Percentiles rank a stretch among this genome's conserved stretches.
phyloP scores from a whole-genome alignment of 1,140 invertebrate genomes.

The Cryptotermes secundus region DNA sequence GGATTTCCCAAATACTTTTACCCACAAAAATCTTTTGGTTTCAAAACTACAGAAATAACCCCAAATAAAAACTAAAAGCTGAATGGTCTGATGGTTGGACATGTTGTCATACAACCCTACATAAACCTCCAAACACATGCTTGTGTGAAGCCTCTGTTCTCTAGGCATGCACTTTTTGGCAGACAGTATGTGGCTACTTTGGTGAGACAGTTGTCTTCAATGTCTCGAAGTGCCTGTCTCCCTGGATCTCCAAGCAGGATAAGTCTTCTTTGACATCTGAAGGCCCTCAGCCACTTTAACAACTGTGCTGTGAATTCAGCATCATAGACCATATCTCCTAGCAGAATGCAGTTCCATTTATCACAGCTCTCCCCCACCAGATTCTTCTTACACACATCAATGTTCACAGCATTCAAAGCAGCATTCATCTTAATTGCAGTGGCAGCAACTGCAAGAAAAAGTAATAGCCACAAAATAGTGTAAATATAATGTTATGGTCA shows the following conservation, averaged over 20 bases:
- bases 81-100: too few species aligned
- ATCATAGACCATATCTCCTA: conserved; percentile 60
- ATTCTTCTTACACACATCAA: conserved; percentile 47
- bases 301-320: conserved; percentile 50
- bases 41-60: too few species aligned
- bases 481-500: too few species aligned
- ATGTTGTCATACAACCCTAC: neutral
- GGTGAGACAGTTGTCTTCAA: conserved; percentile 39
- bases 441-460: conserved; percentile 47
- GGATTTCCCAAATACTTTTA: too few species aligned
- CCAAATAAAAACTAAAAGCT: too few species aligned
- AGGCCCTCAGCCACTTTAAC: conserved; percentile 50
- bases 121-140: conserved; percentile 42
- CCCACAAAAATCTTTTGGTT: too few species aligned
- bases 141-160: conserved; percentile 45
- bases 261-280: conserved; percentile 43
- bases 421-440: conserved; percentile 52
- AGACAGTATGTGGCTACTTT: conserved; percentile 41
- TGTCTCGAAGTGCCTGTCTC: conserved; percentile 43
- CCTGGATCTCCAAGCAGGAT: conserved; percentile 49
- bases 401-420: conserved; percentile 47
- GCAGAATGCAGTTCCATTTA: conserved; percentile 50
- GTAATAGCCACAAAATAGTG: conserved; percentile 53
- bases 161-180: conserved; percentile 42
- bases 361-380: conserved; percentile 43